These are phyloP conservation scores for Betta splendens DNA, from an alignment of 2,797 vertebrate species.

Conservation along the genomic window DNA sequence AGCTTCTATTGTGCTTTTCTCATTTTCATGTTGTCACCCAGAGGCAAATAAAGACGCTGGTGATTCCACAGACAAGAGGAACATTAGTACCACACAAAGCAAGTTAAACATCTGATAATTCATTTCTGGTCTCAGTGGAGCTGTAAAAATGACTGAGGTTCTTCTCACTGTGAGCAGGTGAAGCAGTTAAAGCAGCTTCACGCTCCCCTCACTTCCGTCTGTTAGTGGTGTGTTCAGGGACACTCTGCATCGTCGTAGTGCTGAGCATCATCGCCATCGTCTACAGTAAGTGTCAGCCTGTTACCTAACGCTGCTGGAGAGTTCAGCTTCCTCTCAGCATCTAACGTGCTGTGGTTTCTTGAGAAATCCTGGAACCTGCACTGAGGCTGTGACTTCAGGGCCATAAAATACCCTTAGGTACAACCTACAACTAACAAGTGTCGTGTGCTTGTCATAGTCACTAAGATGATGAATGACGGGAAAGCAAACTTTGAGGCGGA, in stretches of 20 bases:
- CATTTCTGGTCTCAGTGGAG: background rate
- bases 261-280: background rate
- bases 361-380: background rate
- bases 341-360: background rate
- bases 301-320: too few species aligned
- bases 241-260: conserved; percentile 18
- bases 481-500: background rate
- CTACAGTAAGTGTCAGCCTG: conserved; percentile 45
- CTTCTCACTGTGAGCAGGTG: conserved; percentile 8
- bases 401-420: background rate
- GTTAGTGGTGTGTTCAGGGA: conserved; percentile 1
- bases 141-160: background rate
- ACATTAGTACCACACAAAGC: too few species aligned
- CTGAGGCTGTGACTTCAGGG: background rate
- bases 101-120: background rate
- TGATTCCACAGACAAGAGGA: too few species aligned
- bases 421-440: background rate
- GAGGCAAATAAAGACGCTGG: too few species aligned
- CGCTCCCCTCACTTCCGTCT: accelerated
- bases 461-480: background rate
- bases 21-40: too few species aligned
- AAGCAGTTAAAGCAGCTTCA: conserved; percentile 23
- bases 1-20: too few species aligned
- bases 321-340: background rate
- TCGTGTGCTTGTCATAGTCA: conserved; percentile 7